Base-by-base conservation (phyloP, 2,888 invertebrate species). In the Drosophila pseudotalamancana region DNA sequence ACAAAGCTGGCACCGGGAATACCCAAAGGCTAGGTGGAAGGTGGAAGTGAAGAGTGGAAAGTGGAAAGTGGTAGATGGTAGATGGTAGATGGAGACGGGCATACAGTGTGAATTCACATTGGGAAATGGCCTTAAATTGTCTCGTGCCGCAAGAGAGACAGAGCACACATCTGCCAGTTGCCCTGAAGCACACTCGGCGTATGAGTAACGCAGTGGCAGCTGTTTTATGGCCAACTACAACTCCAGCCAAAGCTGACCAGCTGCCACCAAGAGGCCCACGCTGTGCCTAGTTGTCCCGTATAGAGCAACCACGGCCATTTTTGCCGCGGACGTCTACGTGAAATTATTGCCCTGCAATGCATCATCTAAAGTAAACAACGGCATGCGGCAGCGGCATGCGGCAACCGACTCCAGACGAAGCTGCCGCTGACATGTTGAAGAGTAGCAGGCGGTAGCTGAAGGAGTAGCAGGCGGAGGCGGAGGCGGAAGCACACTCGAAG, bases 271-370 rank as follows among this genome's bases (percentile, higher is more conserved):
- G 51, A 42, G 51, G 51, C 31, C n/a, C n/a, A n/a, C n/a, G n/a
- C 34, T 39, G 45, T 18, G 46, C 16, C 18, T 34, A 45, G 43
- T 40, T 72, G 72, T 68, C 68, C 67, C 56, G 40, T 14, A 56
- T 72, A 35, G 21, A 34, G 39, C 46, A 11, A 39, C 49, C 43
- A 6, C 14, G 8, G 29, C 40, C 34, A 42, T 39, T 51, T 55
- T 60, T 85, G 83, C 64, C 76, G 65, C 68, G 77, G 86, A 85
- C 83, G 49, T 85, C 68, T 80, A 72, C 76, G 83, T 83, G 70
- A 77, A 83, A 83, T 83, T 83, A 83, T 85, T 75, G 62, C 79
- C 68, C 84, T 72, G 83, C 83, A 75, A 83, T 83, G 83, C 80
- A 86, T 83, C 83, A 85, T 81, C 73, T 49, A 63, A 73, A 76